These are phyloP conservation scores for Pseudochirops cupreus DNA, from an alignment of 2,797 vertebrate genomes.

Conservation along the genomic window DNA sequence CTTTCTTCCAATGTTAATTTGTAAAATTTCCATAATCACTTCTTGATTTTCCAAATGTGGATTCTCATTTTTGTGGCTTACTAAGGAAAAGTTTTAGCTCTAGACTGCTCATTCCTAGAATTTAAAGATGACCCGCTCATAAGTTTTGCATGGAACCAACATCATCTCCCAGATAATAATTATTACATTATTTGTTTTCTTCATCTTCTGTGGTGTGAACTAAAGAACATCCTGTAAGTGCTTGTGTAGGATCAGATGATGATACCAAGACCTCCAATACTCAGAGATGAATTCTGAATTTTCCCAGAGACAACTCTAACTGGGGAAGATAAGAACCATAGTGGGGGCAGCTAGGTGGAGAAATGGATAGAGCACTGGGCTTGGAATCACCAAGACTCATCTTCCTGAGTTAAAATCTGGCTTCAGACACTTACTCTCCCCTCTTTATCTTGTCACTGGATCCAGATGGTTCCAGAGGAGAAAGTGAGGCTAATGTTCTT, in stretches of 20 bases:
- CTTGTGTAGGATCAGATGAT: not conserved
- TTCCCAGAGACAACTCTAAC: not conserved
- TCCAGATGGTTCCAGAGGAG: no score
- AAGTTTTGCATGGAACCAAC: not conserved
- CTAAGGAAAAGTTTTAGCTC: not conserved
- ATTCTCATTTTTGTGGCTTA: not conserved
- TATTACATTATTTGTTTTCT: not conserved
- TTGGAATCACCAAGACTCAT: not conserved
- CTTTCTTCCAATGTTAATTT: not conserved
- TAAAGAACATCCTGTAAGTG: not conserved
- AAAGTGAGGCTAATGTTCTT: no score
- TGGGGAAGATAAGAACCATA: not conserved
- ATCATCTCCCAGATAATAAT: not conserved
- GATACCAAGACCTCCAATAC: not conserved
- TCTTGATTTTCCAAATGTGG: not conserved
- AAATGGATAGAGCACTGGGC: not conserved
- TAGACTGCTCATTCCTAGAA: not conserved
- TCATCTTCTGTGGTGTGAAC: not conserved
- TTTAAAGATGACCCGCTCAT: not conserved
- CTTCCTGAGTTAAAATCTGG: not conserved
- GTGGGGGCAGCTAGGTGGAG: no score
- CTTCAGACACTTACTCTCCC: not conserved
- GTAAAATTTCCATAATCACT: not conserved
- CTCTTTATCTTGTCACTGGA: no score
- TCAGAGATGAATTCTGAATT: not conserved